Conservation (phyloP, 1,140 invertebrate species). For the Tetragonula clypearis region DNA sequence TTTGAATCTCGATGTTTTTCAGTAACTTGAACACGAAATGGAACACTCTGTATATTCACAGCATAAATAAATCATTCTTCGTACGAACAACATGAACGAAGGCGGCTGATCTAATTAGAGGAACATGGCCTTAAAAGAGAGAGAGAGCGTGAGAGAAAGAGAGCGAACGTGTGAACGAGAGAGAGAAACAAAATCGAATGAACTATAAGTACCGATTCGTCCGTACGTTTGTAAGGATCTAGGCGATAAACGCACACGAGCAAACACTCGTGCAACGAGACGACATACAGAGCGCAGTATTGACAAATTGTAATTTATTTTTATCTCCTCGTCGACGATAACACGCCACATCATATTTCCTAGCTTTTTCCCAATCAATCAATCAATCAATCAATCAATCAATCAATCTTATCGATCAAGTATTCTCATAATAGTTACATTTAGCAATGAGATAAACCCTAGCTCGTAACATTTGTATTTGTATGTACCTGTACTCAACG, state of each 20-base stretch:
- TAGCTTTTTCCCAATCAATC: constrained; percentile 69
- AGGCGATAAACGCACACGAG: constrained; percentile 60
- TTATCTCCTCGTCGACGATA: constrained; percentile 64
- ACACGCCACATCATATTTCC: constrained; percentile 69
- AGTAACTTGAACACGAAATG: not conserved
- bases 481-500: constrained; percentile 77
- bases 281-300: constrained; percentile 78
- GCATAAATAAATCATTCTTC: not conserved
- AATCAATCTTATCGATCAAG: constrained; percentile 56
- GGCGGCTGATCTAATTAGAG: constrained; percentile 37
- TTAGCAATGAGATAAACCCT: constrained; percentile 72
- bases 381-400: constrained; percentile 63
- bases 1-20: not conserved
- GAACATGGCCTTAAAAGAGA: constrained; percentile 57
- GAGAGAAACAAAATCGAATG: constrained; percentile 28
- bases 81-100: constrained; percentile 3
- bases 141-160: constrained; percentile 7
- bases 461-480: constrained; percentile 78
- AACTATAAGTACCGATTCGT: constrained; percentile 62
- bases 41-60: not conserved
- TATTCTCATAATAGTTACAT: constrained; percentile 67
- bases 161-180: not conserved
- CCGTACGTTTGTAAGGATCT: constrained; percentile 62
- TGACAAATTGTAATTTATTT: constrained; percentile 81
- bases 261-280: constrained; percentile 66